These are phyloP conservation scores for Copidosoma aretas DNA, from an alignment of 2,888 invertebrate species.

Conservation along the genomic window DNA sequence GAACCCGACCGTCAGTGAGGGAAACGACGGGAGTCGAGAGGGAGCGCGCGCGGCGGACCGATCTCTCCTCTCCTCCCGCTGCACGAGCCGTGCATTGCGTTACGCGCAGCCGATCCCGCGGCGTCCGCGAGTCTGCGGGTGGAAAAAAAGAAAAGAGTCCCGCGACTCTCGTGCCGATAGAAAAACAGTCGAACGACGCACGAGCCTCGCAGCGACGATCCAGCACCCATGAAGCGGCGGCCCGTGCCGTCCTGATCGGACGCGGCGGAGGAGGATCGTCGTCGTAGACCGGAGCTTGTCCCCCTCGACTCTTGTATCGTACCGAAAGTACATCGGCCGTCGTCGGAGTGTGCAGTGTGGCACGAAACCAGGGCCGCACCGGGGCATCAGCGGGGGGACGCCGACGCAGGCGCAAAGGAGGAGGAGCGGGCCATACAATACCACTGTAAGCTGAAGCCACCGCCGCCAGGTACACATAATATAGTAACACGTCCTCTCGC, in stretches of 20 bases:
- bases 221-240: no score
- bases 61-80: neutral
- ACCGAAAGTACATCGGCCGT: no score
- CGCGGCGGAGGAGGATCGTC: neutral
- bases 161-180: neutral
- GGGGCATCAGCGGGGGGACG: constrained; percentile 12
- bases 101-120: neutral
- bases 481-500: constrained; percentile 24
- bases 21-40: constrained; percentile 12
- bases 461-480: constrained; percentile 17
- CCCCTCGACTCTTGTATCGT: no score
- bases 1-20: no score
- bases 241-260: no score
- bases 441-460: constrained; percentile 21
- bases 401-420: constrained; percentile 30
- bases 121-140: neutral
- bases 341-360: no score
- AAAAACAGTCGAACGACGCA: no score
- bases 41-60: constrained; percentile 20
- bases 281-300: no score
- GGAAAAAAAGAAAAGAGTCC: neutral
- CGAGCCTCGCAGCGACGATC: no score
- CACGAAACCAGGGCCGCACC: no score
- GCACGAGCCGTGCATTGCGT: no score
- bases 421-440: neutral